These are phyloP conservation scores for Patiria miniata DNA, from an alignment of 35 echinoderm and acorn worm species.

Conservation along the genomic window DNA sequence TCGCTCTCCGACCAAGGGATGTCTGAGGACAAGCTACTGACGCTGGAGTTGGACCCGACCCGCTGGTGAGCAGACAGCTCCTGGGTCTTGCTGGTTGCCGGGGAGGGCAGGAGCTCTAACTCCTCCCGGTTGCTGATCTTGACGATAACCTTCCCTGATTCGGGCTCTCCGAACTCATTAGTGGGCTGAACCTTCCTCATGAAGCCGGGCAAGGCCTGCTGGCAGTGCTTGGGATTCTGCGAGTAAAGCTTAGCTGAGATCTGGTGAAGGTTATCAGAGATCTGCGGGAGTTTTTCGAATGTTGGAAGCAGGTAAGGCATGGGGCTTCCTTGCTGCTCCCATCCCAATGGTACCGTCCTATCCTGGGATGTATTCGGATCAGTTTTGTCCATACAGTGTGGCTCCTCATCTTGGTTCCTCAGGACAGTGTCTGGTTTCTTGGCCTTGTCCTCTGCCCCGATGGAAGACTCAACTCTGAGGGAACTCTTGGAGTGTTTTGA, in stretches of 20 bases:
- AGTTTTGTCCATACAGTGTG: background rate
- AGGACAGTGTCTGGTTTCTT: background rate
- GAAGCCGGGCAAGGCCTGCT: slow-evolving; percentile 38
- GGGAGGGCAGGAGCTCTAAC: background rate
- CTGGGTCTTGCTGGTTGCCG: background rate
- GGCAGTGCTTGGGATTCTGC: background rate
- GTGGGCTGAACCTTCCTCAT: slow-evolving; percentile 51
- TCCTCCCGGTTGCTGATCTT: background rate
- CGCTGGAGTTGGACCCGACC: slow-evolving; percentile 56
- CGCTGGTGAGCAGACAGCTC: background rate
- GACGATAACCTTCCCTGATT: background rate
- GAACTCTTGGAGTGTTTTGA: background rate
- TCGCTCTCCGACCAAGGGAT: slow-evolving; percentile 54
- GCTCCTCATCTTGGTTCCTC: background rate
- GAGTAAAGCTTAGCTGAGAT: slow-evolving; percentile 17
- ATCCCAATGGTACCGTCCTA: background rate
- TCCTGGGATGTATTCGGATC: background rate
- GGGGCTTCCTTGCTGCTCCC: background rate
- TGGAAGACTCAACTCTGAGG: background rate
- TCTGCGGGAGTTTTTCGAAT: background rate
- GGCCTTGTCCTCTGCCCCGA: background rate
- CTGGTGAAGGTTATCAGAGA: background rate
- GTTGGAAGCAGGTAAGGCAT: background rate
- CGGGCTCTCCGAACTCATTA: background rate
- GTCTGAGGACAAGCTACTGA: slow-evolving; percentile 46